Conservation (phyloP, 2,888 invertebrate genomes). For the Nomada ferruginata region DNA sequence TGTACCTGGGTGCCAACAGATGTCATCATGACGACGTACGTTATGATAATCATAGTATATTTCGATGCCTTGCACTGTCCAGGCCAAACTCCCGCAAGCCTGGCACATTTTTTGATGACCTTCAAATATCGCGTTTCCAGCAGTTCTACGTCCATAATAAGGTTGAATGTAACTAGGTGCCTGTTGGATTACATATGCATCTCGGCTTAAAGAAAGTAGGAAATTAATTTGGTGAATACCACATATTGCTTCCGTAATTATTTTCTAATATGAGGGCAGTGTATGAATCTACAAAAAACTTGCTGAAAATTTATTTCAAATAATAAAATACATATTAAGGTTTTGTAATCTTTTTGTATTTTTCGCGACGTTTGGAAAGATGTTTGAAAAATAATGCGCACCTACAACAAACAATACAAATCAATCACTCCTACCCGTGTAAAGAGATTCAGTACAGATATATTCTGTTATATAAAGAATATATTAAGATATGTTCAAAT, state of each 20-base stretch:
- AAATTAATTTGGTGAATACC: neutral
- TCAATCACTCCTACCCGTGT: too few species aligned
- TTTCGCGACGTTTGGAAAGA: neutral
- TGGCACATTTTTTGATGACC: neutral
- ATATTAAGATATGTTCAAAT: too few species aligned
- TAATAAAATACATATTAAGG: too few species aligned
- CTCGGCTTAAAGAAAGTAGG: neutral
- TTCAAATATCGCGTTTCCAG: neutral
- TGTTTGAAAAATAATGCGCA: too few species aligned
- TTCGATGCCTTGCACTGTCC: neutral
- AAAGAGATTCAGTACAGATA: too few species aligned
- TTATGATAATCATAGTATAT: neutral
- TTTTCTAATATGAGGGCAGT: too few species aligned
- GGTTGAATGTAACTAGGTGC: too few species aligned
- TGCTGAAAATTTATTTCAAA: neutral
- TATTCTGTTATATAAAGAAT: too few species aligned
- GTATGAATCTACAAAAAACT: too few species aligned
- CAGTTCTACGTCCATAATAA: neutral
- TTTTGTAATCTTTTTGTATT: neutral
- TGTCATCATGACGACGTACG: neutral
- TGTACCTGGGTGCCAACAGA: neutral
- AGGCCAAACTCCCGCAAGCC: slow-evolving; percentile 10
- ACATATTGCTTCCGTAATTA: neutral
- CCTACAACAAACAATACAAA: too few species aligned
- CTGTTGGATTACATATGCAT: neutral